Evolutionary conservation across 1,140 invertebrate species (phyloP), one percentile per base, ranked within the genome.

Genomic region (Aphelinus certus): DNA sequence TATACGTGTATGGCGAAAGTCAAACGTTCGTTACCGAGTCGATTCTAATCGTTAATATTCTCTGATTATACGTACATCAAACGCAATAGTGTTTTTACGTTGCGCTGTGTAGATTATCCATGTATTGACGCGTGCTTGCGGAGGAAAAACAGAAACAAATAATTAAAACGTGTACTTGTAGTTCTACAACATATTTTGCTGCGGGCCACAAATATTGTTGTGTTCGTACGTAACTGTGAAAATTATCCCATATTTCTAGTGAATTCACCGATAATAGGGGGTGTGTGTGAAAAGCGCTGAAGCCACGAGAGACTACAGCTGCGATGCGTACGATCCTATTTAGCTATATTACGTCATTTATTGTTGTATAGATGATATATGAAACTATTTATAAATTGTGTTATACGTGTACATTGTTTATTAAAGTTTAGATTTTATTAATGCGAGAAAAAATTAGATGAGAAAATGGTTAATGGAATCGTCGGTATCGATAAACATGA

Each of bases 401-500:
- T 86, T 86, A 84, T 78, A 77, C 77, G 80, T 86, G 82, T 84
- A 84, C 77, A 85, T 86, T 85, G 82, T 86, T 86, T 84, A 82
- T 83, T 77, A 77, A 82, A 83, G 84, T 82, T 84, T 85, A 85
- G 79, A 85, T 82, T 84, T 85, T 86, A 85, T 84, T 83, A 82
- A 80, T 7, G 58, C 45, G 69, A 67, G 46, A 62, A 56, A 55
- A 70, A 70, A 61, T 60, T 53, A 60, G 51, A 48, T 26, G 43
- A 62, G 5, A 56, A 9, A 46, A 71, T 47, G 53, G 42, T 69
- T 48, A 63, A 3, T 67, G 61, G 51, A 56, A 43, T 66, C 48
- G 67, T 76, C 65, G 58, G 5, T 75, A 71, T 66, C 49, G 43
- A 66, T 76, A 71, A 64, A 63, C 26, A 63, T 53, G 60, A 2